These are phyloP conservation scores for Sardina pilchardus DNA, from an alignment of 2,113 vertebrate genomes.

Conservation along the genomic window DNA sequence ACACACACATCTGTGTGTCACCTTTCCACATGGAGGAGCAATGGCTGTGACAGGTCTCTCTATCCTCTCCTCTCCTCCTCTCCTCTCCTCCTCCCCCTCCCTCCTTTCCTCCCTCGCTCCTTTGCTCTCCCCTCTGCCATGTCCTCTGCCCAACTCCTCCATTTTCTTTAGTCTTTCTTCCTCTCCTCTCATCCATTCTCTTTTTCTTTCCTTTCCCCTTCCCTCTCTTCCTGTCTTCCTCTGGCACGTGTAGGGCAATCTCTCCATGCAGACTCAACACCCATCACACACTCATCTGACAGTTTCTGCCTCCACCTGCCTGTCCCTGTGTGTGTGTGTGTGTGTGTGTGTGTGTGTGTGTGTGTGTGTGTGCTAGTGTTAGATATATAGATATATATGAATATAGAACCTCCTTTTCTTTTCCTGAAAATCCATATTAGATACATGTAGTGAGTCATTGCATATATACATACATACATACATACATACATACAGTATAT, in stretches of 20 bases:
- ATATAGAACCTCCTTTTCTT: neutral
- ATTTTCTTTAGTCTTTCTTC: neutral
- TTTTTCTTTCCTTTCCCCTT: neutral
- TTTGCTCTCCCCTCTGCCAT: neutral
- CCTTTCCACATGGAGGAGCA: constrained; percentile 16
- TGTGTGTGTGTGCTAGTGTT: too few relatives aligned
- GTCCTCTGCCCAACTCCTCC: neutral
- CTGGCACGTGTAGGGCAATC: neutral
- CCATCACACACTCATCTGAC: constrained; percentile 16
- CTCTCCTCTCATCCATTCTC: neutral
- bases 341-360: too few relatives aligned
- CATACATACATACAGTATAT: neutral
- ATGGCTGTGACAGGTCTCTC: constrained; percentile 14
- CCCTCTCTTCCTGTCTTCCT: neutral
- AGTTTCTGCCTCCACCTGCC: neutral
- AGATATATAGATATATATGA: neutral
- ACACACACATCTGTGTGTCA: constrained; percentile 13
- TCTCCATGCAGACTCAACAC: neutral
- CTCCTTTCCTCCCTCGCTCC: neutral
- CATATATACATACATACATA: neutral
- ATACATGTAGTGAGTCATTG: neutral
- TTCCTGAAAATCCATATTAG: neutral
- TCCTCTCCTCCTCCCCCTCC: neutral
- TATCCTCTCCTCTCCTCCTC: neutral
- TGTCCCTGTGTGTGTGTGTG: neutral